Conservation (phyloP, 2,113 vertebrate species). For the Rhinolophus ferrumequinum region DNA sequence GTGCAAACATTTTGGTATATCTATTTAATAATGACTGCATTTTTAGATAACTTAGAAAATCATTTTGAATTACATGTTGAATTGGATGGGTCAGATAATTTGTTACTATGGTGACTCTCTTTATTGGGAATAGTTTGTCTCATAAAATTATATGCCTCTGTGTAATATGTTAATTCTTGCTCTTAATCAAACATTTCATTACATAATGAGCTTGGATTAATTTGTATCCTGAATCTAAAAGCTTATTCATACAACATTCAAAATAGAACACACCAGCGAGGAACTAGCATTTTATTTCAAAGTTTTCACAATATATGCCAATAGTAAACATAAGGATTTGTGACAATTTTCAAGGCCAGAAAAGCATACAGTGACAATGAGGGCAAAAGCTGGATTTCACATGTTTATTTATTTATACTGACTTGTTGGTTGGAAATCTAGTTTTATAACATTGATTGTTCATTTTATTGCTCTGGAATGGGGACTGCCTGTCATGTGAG, state of each 20-base stretch:
- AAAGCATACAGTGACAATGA: not conserved
- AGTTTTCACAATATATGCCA: not conserved
- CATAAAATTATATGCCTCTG: slow-evolving; percentile 66
- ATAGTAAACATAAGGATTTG: not conserved
- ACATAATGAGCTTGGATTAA: slow-evolving; percentile 57
- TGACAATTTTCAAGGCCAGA: not conserved
- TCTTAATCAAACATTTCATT: slow-evolving; percentile 71
- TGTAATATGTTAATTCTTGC: slow-evolving; percentile 68
- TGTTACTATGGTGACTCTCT: slow-evolving; percentile 70
- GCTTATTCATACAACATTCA: slow-evolving; percentile 22
- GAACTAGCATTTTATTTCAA: not conserved
- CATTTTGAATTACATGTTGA: slow-evolving; percentile 45
- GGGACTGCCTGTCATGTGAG: not conserved
- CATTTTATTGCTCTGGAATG: not conserved
- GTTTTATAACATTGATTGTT: not conserved
- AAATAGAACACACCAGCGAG: not conserved
- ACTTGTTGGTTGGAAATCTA: not conserved
- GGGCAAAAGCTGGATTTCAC: not conserved
- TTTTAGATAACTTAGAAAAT: slow-evolving; percentile 62
- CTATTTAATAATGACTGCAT: slow-evolving; percentile 25
- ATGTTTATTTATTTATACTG: not conserved
- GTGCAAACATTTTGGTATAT: not conserved
- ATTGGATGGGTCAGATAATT: slow-evolving; percentile 58
- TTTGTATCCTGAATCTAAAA: slow-evolving; percentile 64
- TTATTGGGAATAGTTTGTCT: slow-evolving; percentile 60